These are phyloP conservation scores for Pituophis catenifer DNA, from an alignment of 2,113 vertebrate species.

Conservation along the genomic window DNA sequence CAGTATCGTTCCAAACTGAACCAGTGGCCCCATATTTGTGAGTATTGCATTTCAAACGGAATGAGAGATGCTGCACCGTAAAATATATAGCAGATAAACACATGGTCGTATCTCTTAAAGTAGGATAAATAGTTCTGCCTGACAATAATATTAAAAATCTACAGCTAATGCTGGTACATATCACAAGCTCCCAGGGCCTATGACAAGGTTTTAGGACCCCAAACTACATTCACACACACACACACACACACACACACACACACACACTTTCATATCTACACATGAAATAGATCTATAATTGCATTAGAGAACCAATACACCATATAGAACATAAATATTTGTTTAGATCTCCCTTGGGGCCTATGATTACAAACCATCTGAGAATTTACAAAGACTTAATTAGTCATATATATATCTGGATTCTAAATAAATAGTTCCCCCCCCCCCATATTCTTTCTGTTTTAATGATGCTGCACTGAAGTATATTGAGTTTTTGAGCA, in stretches of 20 bases:
- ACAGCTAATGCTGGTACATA: neutral
- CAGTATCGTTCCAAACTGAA: neutral
- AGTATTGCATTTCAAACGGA: neutral
- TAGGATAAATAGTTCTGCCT: neutral
- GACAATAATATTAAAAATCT: neutral
- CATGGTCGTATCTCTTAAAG: neutral
- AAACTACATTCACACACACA: neutral
- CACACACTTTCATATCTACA: neutral
- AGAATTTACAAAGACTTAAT: neutral
- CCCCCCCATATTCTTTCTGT: neutral
- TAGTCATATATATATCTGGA: neutral
- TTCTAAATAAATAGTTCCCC: neutral
- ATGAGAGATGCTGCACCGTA: neutral
- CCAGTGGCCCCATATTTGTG: neutral
- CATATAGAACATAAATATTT: neutral
- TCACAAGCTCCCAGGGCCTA: neutral
- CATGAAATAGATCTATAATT: neutral
- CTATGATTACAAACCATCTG: neutral
- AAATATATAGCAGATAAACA: neutral
- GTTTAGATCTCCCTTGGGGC: neutral
- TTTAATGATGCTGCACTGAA: neutral
- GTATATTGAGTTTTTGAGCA: neutral
- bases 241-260: too few species aligned
- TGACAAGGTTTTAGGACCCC: neutral
- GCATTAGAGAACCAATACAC: neutral